Conservation (phyloP, 2,888 invertebrate genomes). For the Leptinotarsa peninsularis region DNA sequence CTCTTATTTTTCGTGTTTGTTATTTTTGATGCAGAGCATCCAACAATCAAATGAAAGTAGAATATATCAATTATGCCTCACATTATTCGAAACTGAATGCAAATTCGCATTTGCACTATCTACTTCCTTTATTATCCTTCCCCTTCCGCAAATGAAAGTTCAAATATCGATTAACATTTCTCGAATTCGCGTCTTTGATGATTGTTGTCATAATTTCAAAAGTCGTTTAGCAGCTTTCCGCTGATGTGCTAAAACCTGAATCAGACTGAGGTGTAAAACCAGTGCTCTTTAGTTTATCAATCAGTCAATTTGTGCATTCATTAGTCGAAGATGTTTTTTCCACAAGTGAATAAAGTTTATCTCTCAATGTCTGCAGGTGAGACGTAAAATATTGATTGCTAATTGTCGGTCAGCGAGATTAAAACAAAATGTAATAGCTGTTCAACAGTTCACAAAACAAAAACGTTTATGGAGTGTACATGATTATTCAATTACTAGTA, state of each 20-base stretch:
- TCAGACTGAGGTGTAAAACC: background rate
- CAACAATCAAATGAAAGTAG: no score
- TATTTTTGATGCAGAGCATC: no score
- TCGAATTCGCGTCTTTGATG: background rate
- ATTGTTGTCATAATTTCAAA: background rate
- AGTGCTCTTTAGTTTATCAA: background rate
- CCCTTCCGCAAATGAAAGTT: constrained; percentile 1
- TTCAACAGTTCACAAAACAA: no score
- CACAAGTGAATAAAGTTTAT: background rate
- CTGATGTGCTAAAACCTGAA: no score
- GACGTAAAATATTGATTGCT: background rate
- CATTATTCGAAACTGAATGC: no score
- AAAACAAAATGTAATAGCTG: no score
- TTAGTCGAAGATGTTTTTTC: background rate
- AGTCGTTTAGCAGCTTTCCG: background rate
- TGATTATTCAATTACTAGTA: no score
- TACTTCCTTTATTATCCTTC: background rate
- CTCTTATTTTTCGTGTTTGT: no score
- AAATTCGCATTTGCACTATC: background rate
- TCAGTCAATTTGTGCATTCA: background rate
- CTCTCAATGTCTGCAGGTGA: background rate
- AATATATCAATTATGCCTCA: no score
- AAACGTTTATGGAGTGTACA: no score
- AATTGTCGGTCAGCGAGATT: no score
- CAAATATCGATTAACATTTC: background rate